Evolutionary conservation across 1,140 invertebrate species (phyloP), one percentile per base, ranked within the genome.

Genomic region (Neomicropteryx cornuta): DNA sequence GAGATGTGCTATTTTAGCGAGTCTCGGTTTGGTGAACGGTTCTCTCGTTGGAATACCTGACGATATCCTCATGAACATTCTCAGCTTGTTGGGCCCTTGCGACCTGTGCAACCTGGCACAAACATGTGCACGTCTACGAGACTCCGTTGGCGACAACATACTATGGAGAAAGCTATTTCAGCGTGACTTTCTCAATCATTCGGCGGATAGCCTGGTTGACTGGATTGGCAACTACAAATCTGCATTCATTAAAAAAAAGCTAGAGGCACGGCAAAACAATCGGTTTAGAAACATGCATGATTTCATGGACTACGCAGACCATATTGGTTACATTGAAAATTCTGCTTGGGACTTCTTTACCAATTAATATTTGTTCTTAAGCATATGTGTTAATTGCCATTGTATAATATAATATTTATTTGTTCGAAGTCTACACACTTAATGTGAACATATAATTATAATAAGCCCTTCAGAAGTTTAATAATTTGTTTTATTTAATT

Each of bases 11-110:
- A 51, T 64, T 38, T 46, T 62, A 11, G 58, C 34, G 39, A 41
- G 50, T 38, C 51, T 48, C 49, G 60, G 58, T 10, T 60, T 55
- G 49, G 45, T 53, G 5, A 55, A 58, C 53, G 56, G 58, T 35
- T 62, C 60, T 53, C 49, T 65, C 28, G 42, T 56, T n/a, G 61
- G 58, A 3, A 28, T 65, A n/a, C 61, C 61, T 19, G 58, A 61
- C 44, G 60, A 65, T 41, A 35, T 62, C 13, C 38, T 57, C 14
- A 45, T 49, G 16, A 55, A 56, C 34, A 56, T 65, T 34, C 36
- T 58, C 28, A 33, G 56, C 4, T 39, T 50, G 27, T 35, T 65
- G 5, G 33, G 51, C 19, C 32, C 56, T 10, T 29, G 23, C 22
- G 55, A 62, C 39, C 38, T 62, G 21, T 17, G 57, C 23, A 57